These are phyloP conservation scores for Hydrocynus forskahlii DNA, from an alignment of 2,797 vertebrate species.

Conservation along the genomic window DNA sequence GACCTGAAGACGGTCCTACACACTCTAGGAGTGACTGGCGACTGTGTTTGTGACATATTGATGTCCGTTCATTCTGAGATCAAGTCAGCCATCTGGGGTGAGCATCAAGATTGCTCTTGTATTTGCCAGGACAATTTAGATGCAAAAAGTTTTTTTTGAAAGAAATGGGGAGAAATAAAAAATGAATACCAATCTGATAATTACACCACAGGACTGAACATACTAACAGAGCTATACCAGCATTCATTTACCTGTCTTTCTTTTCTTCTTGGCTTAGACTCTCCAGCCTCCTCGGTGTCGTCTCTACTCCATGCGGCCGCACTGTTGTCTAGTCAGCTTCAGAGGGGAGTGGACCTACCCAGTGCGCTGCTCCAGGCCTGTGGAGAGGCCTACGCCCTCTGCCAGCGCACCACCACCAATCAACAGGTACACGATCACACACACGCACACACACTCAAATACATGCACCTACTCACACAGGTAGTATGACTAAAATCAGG, in stretches of 20 bases:
- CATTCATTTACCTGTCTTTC: no score
- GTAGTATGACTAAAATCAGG: not conserved
- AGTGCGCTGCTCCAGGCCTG: conserved; percentile 89
- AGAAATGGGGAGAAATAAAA: no score
- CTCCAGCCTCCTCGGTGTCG: conserved; percentile 81
- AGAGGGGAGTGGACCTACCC: conserved; percentile 86
- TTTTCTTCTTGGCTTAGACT: conserved; percentile 75
- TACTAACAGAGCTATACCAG: no score
- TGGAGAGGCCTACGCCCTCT: conserved; percentile 83
- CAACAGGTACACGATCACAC: conserved; percentile 80
- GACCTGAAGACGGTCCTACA: conserved; percentile 91
- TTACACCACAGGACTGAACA: no score
- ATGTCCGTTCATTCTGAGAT: conserved; percentile 84
- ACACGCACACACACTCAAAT: not conserved
- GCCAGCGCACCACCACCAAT: conserved; percentile 82
- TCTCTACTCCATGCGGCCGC: conserved; percentile 85
- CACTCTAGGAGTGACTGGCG: conserved; percentile 86
- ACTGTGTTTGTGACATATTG: conserved; percentile 86
- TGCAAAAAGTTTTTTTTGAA: no score
- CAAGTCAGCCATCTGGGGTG: conserved; percentile 84
- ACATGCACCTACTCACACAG: not conserved
- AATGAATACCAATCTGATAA: no score
- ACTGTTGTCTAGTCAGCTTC: conserved; percentile 86
- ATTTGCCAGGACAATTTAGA: no score
- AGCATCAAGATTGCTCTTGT: conserved; percentile 39